A percentile compares a stretch with the other conserved stretches of the same genome.
Conservation (phyloP, 2,888 invertebrate genomes). For the Callosobruchus maculatus region DNA sequence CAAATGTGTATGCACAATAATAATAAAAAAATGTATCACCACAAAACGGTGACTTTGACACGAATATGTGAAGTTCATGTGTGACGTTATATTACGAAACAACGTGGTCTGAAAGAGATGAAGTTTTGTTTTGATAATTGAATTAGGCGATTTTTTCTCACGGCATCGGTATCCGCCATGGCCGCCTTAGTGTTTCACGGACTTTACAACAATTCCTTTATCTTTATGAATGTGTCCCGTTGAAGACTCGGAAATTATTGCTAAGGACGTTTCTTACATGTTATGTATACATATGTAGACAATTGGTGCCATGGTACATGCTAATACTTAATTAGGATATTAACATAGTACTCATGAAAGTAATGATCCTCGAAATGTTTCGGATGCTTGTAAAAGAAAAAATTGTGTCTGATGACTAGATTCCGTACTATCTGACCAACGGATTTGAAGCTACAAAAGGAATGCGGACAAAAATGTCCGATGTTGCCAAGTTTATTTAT, state of each 20-base stretch:
- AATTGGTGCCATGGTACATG: not conserved
- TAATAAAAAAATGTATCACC: not conserved
- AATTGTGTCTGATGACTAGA: no score
- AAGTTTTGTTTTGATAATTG: not conserved
- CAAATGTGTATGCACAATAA: not conserved
- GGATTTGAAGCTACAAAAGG: no score
- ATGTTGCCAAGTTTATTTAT: no score
- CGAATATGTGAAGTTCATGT: not conserved
- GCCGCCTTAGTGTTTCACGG: not conserved
- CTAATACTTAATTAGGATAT: no score
- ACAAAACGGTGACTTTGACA: not conserved
- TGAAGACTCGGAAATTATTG: not conserved
- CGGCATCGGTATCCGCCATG: no score
- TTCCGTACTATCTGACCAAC: no score
- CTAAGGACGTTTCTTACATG: not conserved
- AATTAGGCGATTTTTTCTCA: not conserved
- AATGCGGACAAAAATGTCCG: no score
- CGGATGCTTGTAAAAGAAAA: no score
- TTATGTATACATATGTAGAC: not conserved
- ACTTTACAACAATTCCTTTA: not conserved
- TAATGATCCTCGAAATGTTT: no score
- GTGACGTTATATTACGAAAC: not conserved
- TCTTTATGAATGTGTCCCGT: not conserved
- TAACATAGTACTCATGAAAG: no score
- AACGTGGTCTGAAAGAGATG: not conserved